Evolutionary conservation across 2,888 invertebrate species (phyloP), one percentile per base, ranked within the genome.

Genomic region (Andrena fulva): DNA sequence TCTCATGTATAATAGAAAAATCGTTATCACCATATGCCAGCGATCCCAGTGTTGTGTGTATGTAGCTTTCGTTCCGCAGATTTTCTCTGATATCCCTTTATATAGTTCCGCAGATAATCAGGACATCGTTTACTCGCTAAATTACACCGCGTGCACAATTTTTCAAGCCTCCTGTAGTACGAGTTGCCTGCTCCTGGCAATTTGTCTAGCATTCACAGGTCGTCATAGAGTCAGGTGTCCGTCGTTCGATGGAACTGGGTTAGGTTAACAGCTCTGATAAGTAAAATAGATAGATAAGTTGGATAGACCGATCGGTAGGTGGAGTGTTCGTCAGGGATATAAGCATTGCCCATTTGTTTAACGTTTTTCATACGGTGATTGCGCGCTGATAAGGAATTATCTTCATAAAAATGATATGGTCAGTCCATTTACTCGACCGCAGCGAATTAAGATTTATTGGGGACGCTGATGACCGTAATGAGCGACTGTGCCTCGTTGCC

Each of bases 201-300:
- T 72, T 50, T 42, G 31, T 31, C 0, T 63, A 27, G 63, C 31
- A 77, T 35, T n/a, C 54, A 16, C 70, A 70, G 48, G 63, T 24
- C 59, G 24, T 50, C 16, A 2, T 10, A 27, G 20, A 56, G 7
- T 56, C 27, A 48, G 33, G 54, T 64, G 35, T 27, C 48, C 27
- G 4, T 71, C 16, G 48, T 66, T 74, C 42, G 2, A 42, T 35
- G 31, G 8, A 84, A 78, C 54, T 82, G 56, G 74, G 71, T 82
- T 75, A 83, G 60, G 69, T 76, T 83, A 84, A 83, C 67, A 79
- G 64, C 31, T 35, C 20, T 69, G 78, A 83, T 83, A 76, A 72
- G 48, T 76, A 62, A 48, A 67, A 68, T 66, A 50, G 77, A 74
- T 80, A 74, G 80, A 84, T 64, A 64, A 24, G 56, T 56, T 56